These are phyloP conservation scores for Asarcornis scutulata DNA, from an alignment of 2,113 vertebrate species.

Conservation along the genomic window DNA sequence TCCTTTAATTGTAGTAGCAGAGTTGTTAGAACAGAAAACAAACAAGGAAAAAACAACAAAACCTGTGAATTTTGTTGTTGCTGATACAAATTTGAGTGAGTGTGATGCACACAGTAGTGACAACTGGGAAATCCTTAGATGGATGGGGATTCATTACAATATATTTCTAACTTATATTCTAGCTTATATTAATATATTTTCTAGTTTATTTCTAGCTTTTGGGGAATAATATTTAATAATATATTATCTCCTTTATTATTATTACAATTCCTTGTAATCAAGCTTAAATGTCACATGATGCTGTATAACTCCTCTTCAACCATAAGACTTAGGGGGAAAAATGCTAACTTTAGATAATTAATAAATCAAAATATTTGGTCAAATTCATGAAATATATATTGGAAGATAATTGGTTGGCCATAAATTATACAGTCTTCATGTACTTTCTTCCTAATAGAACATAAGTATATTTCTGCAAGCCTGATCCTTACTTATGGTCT, in stretches of 20 bases:
- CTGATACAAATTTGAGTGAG: background rate
- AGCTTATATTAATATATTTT: background rate
- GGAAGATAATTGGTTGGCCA: background rate
- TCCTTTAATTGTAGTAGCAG: background rate
- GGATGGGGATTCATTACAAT: background rate
- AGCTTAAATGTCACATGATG: background rate
- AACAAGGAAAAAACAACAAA: rapidly evolving
- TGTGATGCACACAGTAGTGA: background rate
- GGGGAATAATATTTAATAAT: background rate
- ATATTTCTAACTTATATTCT: background rate
- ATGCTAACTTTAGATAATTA: background rate
- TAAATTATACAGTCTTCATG: background rate
- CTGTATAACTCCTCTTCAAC: background rate
- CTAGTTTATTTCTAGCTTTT: background rate
- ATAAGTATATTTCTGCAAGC: background rate
- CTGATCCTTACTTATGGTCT: background rate
- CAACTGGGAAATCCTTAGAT: background rate
- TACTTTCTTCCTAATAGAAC: background rate
- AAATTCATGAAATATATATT: background rate
- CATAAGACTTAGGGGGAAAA: background rate
- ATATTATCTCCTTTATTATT: background rate
- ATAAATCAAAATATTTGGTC: background rate
- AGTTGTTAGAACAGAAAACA: background rate
- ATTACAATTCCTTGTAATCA: background rate
- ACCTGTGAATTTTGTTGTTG: background rate